Base-by-base conservation (phyloP, 2,888 invertebrate species). In the Philaethria dido region DNA sequence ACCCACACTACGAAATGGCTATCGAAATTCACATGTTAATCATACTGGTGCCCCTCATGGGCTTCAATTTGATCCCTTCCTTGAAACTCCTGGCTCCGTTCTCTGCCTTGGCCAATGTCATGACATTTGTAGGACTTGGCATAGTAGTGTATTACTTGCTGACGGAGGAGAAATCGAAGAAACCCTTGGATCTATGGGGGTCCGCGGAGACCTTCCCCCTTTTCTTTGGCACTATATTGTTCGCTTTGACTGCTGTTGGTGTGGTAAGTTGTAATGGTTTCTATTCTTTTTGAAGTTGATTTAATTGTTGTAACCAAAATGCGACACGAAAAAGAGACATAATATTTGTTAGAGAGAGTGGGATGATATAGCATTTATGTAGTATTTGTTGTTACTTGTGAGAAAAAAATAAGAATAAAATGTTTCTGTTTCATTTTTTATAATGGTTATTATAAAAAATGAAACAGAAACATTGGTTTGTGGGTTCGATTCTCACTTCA, bases 211-310 rank as follows among this genome's bases (percentile, higher is more conserved):
- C 82, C 5, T 94, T 96, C 78, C 97, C 97, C 0, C 87, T 98
- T 14, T 98, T 96, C 83, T 97, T 98, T 80, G 98, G 98, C 1
- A 98, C 98, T 0, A 97, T 97, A 2, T 93, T 99, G 66, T 99
- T 98, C 85, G 97, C 98, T 0, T 94, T 98, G 75, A 98, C 96
- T 75, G 96, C 96, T 1, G 96, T 96, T 39, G 96, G 96, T 22
- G 96, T 96, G 87, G 96, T 96, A 80, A 93, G 95, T 86, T 29
- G 9, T 8, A 1, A 9, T 8, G 5, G 9, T 36, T 36, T 36
- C 9, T 36, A 36, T 36, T 29, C 6, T 29, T 29, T 29, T 29
- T 29, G n/a, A n/a, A n/a, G n/a, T n/a, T n/a, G n/a, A n/a, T n/a
- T n/a, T n/a, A n/a, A n/a, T n/a, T n/a, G n/a, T n/a, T n/a, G n/a